Evolutionary conservation across 2,113 vertebrate genomes (phyloP).

Genomic region (Phrynocephalus versicolor): DNA sequence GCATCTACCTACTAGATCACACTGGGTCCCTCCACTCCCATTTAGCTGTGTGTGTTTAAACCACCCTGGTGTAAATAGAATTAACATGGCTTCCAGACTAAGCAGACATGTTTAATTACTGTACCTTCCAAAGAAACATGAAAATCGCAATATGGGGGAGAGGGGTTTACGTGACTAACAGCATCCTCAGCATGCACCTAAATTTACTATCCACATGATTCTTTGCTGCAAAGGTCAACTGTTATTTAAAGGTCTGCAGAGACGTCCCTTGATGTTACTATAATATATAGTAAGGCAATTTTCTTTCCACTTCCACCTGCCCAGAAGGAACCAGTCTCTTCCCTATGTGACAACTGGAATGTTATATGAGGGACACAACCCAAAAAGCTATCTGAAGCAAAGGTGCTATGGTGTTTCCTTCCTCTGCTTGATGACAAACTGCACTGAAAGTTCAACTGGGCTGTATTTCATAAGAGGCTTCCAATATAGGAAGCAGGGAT

Average conservation of each 20-base stretch:
- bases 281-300: background rate
- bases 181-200: background rate
- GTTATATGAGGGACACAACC: background rate
- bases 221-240: background rate
- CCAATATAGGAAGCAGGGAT: background rate
- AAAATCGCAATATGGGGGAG: background rate
- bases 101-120: background rate
- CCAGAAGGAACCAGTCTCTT: too few species aligned
- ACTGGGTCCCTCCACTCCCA: background rate
- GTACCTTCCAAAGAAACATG: background rate
- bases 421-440: background rate
- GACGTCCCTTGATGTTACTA: background rate
- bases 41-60: conserved; percentile 3
- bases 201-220: background rate
- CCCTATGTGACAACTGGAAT: background rate
- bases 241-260: background rate
- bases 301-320: background rate
- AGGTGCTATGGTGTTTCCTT: background rate
- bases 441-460: background rate
- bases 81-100: background rate
- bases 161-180: background rate
- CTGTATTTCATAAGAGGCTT: background rate
- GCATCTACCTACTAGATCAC: too few species aligned
- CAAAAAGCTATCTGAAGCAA: background rate
- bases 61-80: background rate